Evolutionary conservation across 2,888 invertebrate species (phyloP).

Genomic region (Spilarctia lutea): DNA sequence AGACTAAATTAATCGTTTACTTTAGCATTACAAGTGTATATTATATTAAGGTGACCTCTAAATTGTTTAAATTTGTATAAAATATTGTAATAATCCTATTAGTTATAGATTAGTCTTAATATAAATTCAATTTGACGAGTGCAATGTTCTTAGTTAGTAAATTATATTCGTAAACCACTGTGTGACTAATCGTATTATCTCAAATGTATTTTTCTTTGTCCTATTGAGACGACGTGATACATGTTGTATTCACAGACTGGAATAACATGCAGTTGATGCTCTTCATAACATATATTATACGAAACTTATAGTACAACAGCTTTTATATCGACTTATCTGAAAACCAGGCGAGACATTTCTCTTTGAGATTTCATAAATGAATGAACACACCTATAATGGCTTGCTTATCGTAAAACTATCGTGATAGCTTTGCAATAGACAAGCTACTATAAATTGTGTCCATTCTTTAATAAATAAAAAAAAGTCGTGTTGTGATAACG

Average conservation of each 20-base stretch:
- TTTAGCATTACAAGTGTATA: conserved; percentile 17
- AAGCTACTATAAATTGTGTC: too few relatives aligned
- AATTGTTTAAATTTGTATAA: conserved; percentile 33
- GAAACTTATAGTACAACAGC: neutral
- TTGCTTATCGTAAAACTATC: too few relatives aligned
- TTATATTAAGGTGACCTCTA: conserved; percentile 34
- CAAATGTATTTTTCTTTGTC: conserved; percentile 33
- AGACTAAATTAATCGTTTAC: neutral
- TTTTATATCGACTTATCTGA: too few relatives aligned
- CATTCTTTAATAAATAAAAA: too few relatives aligned
- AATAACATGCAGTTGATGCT: neutral
- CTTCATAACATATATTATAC: neutral
- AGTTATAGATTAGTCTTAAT: conserved; percentile 32
- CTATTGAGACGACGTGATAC: conserved; percentile 31
- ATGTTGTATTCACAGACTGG: neutral
- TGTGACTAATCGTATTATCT: conserved; percentile 30
- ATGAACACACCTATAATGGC: too few relatives aligned
- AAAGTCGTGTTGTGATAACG: too few relatives aligned
- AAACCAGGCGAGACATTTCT: too few relatives aligned
- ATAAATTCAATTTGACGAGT: conserved; percentile 68
- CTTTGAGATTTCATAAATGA: too few relatives aligned
- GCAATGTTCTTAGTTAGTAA: conserved; percentile 71
- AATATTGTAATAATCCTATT: conserved; percentile 42
- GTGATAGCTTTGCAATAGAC: too few relatives aligned
- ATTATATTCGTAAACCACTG: conserved; percentile 47